Base-by-base conservation (phyloP, 2,888 invertebrate species). In the Drosophila paracracens region DNA sequence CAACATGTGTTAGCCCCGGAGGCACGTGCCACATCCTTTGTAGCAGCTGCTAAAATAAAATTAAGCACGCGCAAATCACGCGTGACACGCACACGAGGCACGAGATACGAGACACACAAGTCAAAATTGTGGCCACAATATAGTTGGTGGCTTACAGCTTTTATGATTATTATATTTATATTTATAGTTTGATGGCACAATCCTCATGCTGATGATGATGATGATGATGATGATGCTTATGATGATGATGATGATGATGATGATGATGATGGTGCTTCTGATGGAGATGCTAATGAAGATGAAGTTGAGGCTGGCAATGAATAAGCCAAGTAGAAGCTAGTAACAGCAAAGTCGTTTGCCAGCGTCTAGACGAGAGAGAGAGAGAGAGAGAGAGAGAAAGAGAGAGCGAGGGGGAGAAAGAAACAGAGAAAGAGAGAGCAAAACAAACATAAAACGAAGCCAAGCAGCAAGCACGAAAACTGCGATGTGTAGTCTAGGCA, bases 1-100 rank as follows among this genome's bases (percentile, higher is more conserved):
- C 16, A 36, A 36, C 60, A 58, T 60, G 56, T 54, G 48, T 65
- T 53, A 36, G 50, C 46, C 57, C n/a, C 8, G 29, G 25, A 40
- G 70, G 58, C 72, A 64, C 70, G 64, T 64, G 64, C 59, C 48
- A 64, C 50, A 64, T 70, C 54, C 59, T 48, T 46, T 27, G 73
- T 63, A 71, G 73, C 36, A 52, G 61, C 56, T 43, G 54, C 65
- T 72, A 68, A 80, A 84, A 83, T 86, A 71, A 81, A 86, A 89
- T 82, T 81, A 86, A 83, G 73, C 76, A 71, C 62, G 69, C 59
- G 74, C 72, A 64, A 76, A 80, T 86, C 85, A 89, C 82, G 85
- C 85, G 75, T 83, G 83, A 79, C 81, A 86, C 78, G 77, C 57
- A 35, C n/a, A 38, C 48, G 38, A 33, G 50, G 1, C 36, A 85